Evolutionary conservation across 2,797 vertebrate genomes (phyloP), one percentile per base, ranked within the genome.

Genomic region (Chaunax sp.): DNA sequence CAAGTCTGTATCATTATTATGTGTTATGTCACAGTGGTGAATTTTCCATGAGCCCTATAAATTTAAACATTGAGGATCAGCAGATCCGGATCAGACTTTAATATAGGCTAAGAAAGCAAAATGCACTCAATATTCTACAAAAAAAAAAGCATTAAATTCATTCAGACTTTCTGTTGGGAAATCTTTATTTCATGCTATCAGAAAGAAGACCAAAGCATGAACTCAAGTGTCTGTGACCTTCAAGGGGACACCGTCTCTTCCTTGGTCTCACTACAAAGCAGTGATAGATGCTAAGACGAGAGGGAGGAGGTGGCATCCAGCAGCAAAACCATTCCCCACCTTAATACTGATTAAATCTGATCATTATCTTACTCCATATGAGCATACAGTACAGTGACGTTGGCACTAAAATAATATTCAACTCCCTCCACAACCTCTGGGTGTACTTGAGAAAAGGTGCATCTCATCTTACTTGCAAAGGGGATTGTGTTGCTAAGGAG

Each of bases 401-500:
- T 25, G 33, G 28, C 45, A 81, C 38, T 23, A 74, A 70, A 70
- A 86, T 70, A 40, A 76, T 69, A 72, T 53, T 47, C 28, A 25
- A 37, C 61, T 73, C 63, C 41, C 43, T 69, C 49, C 38, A 50
- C 53, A 62, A 72, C 78, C 80, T 77, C 80, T 64, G 72, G 88
- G 71, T 65, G 70, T 75, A 76, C 67, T 77, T 52, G 54, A 74
- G 18, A 77, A 55, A 72, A 84, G 76, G 71, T 77, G 62, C 63
- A 66, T 77, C 82, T 89, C 80, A 87, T 90, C 72, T 83, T 60
- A 77, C 76, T 86, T 89, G 85, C 84, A 88, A 78, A 82, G 55
- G 41, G 75, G 78, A 57, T 58, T 62, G 68, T 75, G 92, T 92
- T 93, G 90, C 91, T 87, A 91, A 64, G 90, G 91, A 87, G 90